Conservation (phyloP, 2,797 vertebrate species). For the Chloroceryle amazona region DNA sequence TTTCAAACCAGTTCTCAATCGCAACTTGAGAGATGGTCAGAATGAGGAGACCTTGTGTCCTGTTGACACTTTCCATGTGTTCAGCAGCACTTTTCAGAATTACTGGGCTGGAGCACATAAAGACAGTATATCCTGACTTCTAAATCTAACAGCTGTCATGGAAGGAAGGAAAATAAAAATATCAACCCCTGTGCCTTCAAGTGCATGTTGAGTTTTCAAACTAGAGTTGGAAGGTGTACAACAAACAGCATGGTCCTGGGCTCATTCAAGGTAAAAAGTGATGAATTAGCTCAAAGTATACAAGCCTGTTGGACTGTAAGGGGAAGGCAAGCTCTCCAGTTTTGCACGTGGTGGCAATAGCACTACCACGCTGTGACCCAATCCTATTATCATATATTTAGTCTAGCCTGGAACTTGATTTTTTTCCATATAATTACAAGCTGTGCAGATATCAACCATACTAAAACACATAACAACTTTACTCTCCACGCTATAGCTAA, state of each 20-base stretch:
- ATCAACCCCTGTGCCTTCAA: background rate
- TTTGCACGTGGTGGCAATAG: background rate
- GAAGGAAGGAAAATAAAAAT: background rate
- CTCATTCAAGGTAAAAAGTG: background rate
- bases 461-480: background rate
- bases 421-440: background rate
- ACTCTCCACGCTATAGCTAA: background rate
- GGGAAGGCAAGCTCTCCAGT: background rate
- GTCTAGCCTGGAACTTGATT: background rate
- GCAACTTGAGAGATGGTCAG: background rate
- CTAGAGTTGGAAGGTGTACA: background rate
- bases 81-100: background rate
- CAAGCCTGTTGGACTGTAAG: background rate
- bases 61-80: background rate
- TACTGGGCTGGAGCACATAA: background rate
- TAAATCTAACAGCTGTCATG: background rate
- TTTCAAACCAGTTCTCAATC: background rate
- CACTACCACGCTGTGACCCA: background rate
- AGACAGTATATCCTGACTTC: background rate
- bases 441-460: background rate
- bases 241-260: background rate
- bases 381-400: background rate
- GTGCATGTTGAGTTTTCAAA: background rate
- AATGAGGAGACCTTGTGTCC: background rate
- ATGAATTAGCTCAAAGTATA: background rate